These are phyloP conservation scores for Eilema depressum DNA, from an alignment of 2,888 invertebrate genomes.

Conservation along the genomic window DNA sequence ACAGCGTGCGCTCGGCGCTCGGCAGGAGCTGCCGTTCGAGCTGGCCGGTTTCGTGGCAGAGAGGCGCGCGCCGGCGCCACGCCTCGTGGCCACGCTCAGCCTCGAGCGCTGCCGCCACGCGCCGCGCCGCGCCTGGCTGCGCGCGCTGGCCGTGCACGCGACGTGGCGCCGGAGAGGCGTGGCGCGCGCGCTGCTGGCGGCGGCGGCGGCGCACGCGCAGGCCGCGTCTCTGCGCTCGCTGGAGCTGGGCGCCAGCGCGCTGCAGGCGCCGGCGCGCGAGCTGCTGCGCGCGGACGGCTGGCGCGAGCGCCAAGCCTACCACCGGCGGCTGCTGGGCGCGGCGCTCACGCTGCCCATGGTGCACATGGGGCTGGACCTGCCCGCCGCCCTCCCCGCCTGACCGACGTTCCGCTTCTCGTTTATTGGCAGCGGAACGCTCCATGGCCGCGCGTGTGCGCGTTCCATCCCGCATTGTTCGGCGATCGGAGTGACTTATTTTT, in stretches of 20 bases:
- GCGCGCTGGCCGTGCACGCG: slow-evolving; percentile 53
- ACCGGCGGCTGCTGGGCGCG: slow-evolving; percentile 63
- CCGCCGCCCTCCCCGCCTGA: too few species aligned
- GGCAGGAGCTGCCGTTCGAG: slow-evolving; percentile 82
- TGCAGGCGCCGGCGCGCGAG: slow-evolving; percentile 50
- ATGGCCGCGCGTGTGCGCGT: too few species aligned
- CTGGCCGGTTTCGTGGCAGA: slow-evolving; percentile 79
- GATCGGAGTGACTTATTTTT: too few species aligned
- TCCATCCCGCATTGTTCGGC: too few species aligned
- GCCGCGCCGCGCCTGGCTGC: slow-evolving; percentile 60
- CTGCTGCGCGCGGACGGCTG: slow-evolving; percentile 57
- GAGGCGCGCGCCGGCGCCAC: slow-evolving; percentile 33
- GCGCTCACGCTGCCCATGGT: slow-evolving; percentile 65
- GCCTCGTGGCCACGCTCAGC: slow-evolving; percentile 65
- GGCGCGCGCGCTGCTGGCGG: slow-evolving; percentile 51
- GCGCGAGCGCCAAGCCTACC: slow-evolving; percentile 62
- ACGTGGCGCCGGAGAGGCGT: slow-evolving; percentile 53
- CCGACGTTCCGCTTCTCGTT: too few species aligned
- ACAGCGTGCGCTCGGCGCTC: too few species aligned
- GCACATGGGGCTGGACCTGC: slow-evolving; percentile 49
- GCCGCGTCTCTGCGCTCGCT: slow-evolving; percentile 38
- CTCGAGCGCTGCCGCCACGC: slow-evolving; percentile 58
- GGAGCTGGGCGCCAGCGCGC: slow-evolving; percentile 45
- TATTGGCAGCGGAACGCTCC: too few species aligned
- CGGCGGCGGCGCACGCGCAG: slow-evolving; percentile 33